A percentile compares a stretch with the other conserved stretches of the same genome.
Evolutionary conservation across 2,113 vertebrate genomes (phyloP).

Genomic region (Neotragus moschatus): DNA sequence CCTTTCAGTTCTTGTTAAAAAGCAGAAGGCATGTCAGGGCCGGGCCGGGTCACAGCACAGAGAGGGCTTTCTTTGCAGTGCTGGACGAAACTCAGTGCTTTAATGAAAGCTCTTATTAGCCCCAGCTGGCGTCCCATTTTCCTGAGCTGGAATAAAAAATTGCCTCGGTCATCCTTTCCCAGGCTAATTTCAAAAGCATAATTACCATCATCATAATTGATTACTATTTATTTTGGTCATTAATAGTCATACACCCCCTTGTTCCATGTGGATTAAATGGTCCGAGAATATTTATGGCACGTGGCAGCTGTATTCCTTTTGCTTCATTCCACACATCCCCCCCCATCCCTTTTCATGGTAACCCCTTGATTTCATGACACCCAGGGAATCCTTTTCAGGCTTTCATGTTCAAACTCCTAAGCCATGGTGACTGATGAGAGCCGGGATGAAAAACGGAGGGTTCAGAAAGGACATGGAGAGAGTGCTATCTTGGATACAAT

Average conservation of each 20-base stretch:
- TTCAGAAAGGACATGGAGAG: not conserved
- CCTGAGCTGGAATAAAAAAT: constrained; percentile 75
- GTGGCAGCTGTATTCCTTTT: constrained; percentile 25
- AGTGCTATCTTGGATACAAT: not conserved
- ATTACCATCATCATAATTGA: constrained; percentile 51
- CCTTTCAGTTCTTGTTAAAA: constrained; percentile 77
- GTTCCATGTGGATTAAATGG: not conserved
- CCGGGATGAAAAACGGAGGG: not conserved
- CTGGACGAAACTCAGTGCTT: constrained; percentile 76
- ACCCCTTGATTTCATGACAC: constrained; percentile 8
- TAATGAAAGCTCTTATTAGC: constrained; percentile 82
- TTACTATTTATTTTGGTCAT: constrained; percentile 60
- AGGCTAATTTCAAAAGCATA: constrained; percentile 59
- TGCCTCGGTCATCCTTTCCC: constrained; percentile 76
- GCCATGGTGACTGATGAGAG: not conserved
- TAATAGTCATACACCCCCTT: not conserved
- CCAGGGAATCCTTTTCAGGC: not conserved
- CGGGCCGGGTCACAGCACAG: constrained; percentile 71
- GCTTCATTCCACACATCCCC: not conserved
- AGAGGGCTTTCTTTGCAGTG: constrained; percentile 77
- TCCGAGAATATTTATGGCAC: constrained; percentile 25
- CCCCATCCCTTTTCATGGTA: not conserved
- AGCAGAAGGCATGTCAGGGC: constrained; percentile 74
- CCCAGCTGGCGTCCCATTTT: constrained; percentile 80
- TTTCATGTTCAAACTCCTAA: not conserved